These are phyloP conservation scores for Aspidiotus rigidus DNA, from an alignment of 2,888 invertebrate genomes.

Conservation along the genomic window DNA sequence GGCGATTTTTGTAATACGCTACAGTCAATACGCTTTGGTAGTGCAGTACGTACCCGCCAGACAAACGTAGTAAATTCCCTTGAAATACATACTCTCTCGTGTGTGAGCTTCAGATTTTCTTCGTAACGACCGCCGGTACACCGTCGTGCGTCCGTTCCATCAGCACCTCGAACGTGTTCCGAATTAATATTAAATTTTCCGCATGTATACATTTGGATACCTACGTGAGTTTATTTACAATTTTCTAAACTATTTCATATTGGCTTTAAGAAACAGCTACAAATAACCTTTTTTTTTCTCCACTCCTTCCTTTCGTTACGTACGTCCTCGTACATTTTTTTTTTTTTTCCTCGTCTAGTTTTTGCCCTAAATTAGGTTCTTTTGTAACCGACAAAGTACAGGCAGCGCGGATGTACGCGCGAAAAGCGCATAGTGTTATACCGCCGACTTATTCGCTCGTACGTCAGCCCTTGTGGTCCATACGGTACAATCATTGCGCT, in stretches of 20 bases:
- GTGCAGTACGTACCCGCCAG: background rate
- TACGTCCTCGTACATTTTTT: background rate
- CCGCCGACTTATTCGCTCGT: too few species aligned
- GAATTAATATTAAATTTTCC: constrained; percentile 20
- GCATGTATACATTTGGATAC: constrained; percentile 14
- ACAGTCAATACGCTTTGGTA: too few species aligned
- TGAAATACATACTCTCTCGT: background rate
- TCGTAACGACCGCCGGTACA: background rate
- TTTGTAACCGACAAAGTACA: background rate
- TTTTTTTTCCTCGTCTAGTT: background rate
- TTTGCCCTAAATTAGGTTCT: background rate
- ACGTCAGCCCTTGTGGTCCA: too few species aligned
- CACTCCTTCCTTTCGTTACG: background rate
- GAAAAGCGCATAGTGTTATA: too few species aligned
- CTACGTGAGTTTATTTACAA: constrained; percentile 18
- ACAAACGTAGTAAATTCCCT: background rate
- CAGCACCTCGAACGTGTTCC: constrained; percentile 5
- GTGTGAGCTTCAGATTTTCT: background rate
- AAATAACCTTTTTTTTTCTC: constrained; percentile 10
- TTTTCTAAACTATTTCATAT: constrained; percentile 14
- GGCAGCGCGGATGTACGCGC: too few species aligned
- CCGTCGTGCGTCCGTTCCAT: background rate
- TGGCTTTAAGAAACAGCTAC: constrained; percentile 13
- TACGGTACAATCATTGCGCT: too few species aligned
- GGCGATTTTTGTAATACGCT: background rate